These are phyloP conservation scores for Eremophila alpestris DNA, from an alignment of 2,797 vertebrate genomes.

Conservation along the genomic window DNA sequence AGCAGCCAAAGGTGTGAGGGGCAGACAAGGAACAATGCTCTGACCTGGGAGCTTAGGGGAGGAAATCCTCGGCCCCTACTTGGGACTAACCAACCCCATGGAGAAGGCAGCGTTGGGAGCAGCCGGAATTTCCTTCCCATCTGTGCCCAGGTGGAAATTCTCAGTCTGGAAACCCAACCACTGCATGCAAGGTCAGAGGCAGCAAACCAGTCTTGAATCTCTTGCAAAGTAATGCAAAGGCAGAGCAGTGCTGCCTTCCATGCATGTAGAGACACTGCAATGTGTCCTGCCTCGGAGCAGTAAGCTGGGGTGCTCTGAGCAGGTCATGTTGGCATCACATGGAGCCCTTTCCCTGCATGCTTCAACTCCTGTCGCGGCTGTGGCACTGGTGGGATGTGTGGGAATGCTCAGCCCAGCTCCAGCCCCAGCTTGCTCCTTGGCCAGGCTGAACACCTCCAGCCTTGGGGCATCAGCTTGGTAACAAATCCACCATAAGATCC, in stretches of 20 bases:
- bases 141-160: neutral
- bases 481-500: neutral
- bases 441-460: neutral
- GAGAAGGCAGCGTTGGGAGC: fast-evolving
- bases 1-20: neutral
- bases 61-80: neutral
- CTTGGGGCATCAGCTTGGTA: neutral
- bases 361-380: neutral
- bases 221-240: neutral
- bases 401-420: neutral
- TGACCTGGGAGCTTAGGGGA: neutral
- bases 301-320: neutral
- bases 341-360: neutral
- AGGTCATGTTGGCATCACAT: neutral
- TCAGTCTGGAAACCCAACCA: neutral
- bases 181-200: neutral
- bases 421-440: neutral
- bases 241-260: neutral
- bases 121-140: no score
- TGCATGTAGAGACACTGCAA: neutral
- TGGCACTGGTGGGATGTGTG: neutral
- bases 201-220: neutral
- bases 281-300: fast-evolving
- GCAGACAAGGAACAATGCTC: neutral
- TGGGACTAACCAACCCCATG: neutral